Percentiles rank a stretch among this genome's conserved stretches.
These are phyloP conservation scores for Fundulus diaphanus DNA, from an alignment of 2,797 vertebrate species.

Conservation along the genomic window DNA sequence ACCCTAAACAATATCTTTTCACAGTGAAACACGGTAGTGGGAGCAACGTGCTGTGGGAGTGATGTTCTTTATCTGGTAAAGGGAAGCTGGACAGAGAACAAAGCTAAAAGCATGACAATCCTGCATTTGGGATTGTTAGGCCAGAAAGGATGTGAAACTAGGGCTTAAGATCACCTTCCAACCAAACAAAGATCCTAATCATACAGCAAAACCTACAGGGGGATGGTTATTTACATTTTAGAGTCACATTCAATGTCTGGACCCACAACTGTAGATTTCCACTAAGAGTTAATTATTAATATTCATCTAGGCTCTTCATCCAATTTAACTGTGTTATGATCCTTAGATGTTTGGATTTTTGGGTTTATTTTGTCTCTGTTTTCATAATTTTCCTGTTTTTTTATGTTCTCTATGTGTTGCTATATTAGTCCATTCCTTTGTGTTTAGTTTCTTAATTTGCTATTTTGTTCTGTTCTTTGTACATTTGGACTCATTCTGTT, in stretches of 20 bases:
- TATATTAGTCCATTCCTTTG: too few species aligned
- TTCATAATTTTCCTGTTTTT: too few species aligned
- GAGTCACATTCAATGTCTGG: not conserved
- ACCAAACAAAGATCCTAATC: not conserved
- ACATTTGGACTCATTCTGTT: too few species aligned
- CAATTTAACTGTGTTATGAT: not conserved
- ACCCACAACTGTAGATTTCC: not conserved
- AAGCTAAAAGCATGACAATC: not conserved
- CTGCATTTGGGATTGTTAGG: not conserved
- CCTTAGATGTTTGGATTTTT: too few species aligned
- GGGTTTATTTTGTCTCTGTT: too few species aligned
- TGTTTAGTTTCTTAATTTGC: too few species aligned
- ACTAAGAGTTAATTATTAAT: not conserved
- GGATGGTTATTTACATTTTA: not conserved
- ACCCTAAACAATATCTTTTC: not conserved
- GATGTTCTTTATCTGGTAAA: not conserved
- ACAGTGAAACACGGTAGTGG: not conserved
- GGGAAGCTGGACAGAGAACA: not conserved
- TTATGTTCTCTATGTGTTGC: too few species aligned
- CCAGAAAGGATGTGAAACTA: too few species aligned
- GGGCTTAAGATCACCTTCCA: not conserved
- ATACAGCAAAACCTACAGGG: not conserved
- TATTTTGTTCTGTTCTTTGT: too few species aligned
- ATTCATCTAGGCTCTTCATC: not conserved
- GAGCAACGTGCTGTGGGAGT: not conserved